Percentiles rank a stretch among this genome's conserved stretches.
Conservation (phyloP, 1,140 invertebrate species). For the Proales similis region DNA sequence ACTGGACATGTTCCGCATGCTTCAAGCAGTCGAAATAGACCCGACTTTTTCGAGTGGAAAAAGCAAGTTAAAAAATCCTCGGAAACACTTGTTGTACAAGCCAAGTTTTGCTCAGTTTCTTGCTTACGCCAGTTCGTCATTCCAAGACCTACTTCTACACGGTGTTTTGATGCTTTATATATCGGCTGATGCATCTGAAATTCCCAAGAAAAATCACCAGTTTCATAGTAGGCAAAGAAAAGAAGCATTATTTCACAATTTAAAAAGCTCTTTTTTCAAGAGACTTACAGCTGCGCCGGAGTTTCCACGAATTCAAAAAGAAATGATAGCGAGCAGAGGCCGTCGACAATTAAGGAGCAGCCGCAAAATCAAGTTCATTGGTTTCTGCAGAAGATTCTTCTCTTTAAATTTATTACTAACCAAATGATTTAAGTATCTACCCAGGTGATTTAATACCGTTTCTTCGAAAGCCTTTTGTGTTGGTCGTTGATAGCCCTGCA, state of each 20-base stretch:
- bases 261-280: constrained; percentile 46
- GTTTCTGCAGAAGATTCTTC: not conserved
- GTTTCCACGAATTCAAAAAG: constrained; percentile 75
- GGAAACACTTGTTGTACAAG: constrained; percentile 92
- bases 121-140: constrained; percentile 83
- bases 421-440: constrained; percentile 60
- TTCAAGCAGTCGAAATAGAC: constrained; percentile 85
- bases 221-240: not conserved
- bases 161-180: constrained; percentile 84
- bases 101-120: constrained; percentile 85
- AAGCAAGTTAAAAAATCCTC: constrained; percentile 75
- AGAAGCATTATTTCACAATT: not conserved
- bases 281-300: constrained; percentile 84
- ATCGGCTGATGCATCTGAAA: constrained; percentile 65
- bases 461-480: constrained; percentile 79
- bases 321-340: constrained; percentile 51
- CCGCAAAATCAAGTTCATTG: not conserved
- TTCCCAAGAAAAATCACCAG: constrained; percentile 23
- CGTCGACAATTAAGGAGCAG: not conserved
- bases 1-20: constrained; percentile 94
- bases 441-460: constrained; percentile 85
- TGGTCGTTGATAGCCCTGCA: constrained; percentile 90
- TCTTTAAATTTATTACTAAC: not conserved
- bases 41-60: constrained; percentile 67
- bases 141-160: constrained; percentile 82